These are phyloP conservation scores for Actenoides lindsayi DNA, from an alignment of 2,113 vertebrate species.

Conservation along the genomic window DNA sequence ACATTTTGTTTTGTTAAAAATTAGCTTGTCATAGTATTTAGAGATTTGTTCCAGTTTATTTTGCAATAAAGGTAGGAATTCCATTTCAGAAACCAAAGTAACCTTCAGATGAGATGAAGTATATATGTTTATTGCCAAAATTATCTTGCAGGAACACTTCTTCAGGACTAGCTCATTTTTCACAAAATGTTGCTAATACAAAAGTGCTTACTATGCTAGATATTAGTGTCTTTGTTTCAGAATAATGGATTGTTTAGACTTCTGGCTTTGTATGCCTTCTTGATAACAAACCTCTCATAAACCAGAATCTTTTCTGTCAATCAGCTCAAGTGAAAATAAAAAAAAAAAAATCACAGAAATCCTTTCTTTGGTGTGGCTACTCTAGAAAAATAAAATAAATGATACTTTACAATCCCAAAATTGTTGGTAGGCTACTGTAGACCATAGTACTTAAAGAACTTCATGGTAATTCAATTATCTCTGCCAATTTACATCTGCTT, in stretches of 20 bases:
- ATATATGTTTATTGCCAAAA: background rate
- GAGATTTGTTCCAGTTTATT: slow-evolving; percentile 10
- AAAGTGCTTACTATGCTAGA: background rate
- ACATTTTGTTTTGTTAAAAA: background rate
- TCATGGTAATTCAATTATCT: background rate
- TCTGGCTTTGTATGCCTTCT: background rate
- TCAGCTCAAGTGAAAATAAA: background rate
- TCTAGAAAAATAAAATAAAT: background rate
- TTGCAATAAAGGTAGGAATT: background rate
- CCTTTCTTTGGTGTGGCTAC: background rate
- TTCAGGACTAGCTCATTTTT: background rate
- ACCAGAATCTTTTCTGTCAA: background rate
- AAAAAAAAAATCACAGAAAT: background rate
- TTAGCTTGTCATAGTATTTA: background rate
- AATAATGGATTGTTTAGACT: background rate
- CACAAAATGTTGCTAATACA: background rate
- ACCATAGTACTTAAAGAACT: background rate
- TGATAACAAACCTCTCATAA: background rate
- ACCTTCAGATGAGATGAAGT: background rate
- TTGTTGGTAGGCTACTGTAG: background rate
- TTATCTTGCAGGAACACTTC: background rate
- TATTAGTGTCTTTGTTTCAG: background rate
- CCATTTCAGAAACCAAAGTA: background rate
- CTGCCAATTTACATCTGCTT: background rate
- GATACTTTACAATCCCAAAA: background rate